Percentiles rank a stretch among this genome's conserved stretches.
These are phyloP conservation scores for Torymus tubicola DNA, from an alignment of 2,888 invertebrate species.

Conservation along the genomic window DNA sequence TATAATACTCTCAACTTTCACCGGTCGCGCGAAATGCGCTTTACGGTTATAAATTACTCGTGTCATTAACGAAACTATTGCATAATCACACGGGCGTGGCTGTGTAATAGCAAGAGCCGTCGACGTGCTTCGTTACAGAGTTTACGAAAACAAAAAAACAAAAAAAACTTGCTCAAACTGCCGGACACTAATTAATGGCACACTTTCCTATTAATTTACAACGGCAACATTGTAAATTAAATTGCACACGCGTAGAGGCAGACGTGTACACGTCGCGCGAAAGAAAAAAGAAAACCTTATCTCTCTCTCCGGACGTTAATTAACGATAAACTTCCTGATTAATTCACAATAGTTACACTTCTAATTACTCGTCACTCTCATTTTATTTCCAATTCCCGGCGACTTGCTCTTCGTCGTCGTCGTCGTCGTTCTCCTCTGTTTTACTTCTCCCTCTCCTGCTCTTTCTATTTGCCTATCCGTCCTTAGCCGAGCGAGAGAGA, in stretches of 20 bases:
- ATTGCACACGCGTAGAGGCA: neutral
- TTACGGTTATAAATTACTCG: constrained; percentile 1
- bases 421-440: neutral
- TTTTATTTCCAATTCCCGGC: constrained; percentile 3
- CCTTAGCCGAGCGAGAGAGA: neutral
- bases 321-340: constrained; percentile 6
- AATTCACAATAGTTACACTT: constrained; percentile 25
- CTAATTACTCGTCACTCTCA: constrained; percentile 10
- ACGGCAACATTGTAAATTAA: too few species aligned
- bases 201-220: too few species aligned
- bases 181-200: too few species aligned
- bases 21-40: too few species aligned
- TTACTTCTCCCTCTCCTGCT: constrained; percentile 1
- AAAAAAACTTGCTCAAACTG: too few species aligned
- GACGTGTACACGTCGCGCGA: too few species aligned
- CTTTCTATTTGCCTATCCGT: constrained; percentile 51
- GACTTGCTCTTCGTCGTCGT: too few species aligned
- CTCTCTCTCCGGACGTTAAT: neutral
- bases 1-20: too few species aligned
- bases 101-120: too few species aligned
- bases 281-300: neutral
- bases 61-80: neutral
- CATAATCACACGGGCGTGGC: too few species aligned
- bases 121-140: too few species aligned
- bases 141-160: too few species aligned